Base-by-base conservation (phyloP, 2,888 invertebrate genomes). In the Synergus laeviventris region DNA sequence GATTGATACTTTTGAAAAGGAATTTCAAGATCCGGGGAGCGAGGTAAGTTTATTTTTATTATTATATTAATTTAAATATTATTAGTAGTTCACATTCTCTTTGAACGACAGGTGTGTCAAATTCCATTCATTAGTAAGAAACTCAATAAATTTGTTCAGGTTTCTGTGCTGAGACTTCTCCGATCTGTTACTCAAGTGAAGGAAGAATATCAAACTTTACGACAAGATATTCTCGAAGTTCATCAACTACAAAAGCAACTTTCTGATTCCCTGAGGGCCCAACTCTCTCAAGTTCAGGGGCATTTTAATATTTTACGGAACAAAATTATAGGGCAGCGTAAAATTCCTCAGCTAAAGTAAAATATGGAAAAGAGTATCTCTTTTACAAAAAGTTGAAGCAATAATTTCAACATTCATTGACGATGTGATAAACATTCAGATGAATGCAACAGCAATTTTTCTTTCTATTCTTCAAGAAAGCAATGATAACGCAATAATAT, bases 231-330 rank as follows among this genome's bases (percentile, higher is more conserved):
- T 85, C 93, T 94, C 84, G 96, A 96, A 87, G 95, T 96, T 82
- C 96, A 96, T 88, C 95, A 95, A 81, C 91, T 96, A 85, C 96
- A 96, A 91, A 93, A 95, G 83, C 96, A 96, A 91, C 93, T 96
- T 84, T 95, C 95, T 54, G 93, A 93, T 79, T 93, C 95, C n/a
- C 93, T 96, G 81, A 94, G 95, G 82, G 92, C 93, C 78, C 96
- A 96, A 89, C 92, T 96, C 86, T 92, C 93, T 62, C 92, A 94
- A 83, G 95, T 96, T 89, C 95, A 96, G 89, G 94, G 94, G 76
- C 95, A 95, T 87, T 96, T 95, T 90, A 94, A 95, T 86, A 91
- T 93, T 81, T 92, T 96, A 61, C 94, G 95, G 79, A 94, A 95
- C 86, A 94, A 94, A 83, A 93, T 96, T 84, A 94, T 94, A 77